phyloP scores from a whole-genome alignment of 1,140 invertebrate genomes.

The Drosophila lacertosa region DNA sequence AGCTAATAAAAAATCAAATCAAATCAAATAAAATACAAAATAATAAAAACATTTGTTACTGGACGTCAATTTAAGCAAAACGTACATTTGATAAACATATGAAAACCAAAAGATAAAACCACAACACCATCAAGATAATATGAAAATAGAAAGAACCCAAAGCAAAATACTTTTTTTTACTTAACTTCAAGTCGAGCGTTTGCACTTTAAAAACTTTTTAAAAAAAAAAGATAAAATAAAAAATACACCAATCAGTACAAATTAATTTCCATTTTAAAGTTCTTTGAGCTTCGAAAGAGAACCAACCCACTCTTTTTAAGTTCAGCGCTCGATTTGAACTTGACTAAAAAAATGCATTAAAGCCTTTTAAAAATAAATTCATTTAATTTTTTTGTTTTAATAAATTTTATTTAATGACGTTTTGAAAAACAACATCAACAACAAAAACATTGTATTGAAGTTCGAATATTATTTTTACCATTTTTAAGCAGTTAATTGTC shows the following conservation, averaged over 20 bases:
- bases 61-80: conserved; percentile 62
- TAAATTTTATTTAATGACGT: conserved; percentile 44
- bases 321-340: conserved; percentile 26
- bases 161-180: conserved; percentile 50
- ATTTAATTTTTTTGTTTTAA: conserved; percentile 17
- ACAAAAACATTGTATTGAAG: conserved; percentile 58
- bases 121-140: conserved; percentile 23
- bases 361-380: conserved; percentile 9
- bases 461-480: conserved; percentile 76
- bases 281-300: too few species aligned
- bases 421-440: conserved; percentile 39
- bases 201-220: conserved; percentile 40
- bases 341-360: conserved; percentile 31
- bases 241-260: conserved; percentile 78
- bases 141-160: conserved; percentile 37
- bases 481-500: conserved; percentile 66
- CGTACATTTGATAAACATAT: conserved; percentile 40
- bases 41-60: conserved; percentile 61
- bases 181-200: conserved; percentile 42
- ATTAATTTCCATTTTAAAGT: conserved; percentile 79
- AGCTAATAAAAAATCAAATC: conserved; percentile 33
- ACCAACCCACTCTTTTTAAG: too few species aligned
- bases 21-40: conserved; percentile 2
- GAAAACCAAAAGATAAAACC: conserved; percentile 14
- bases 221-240: conserved; percentile 16